Percentiles rank a stretch among this genome's conserved stretches.
phyloP scores from a whole-genome alignment of 2,113 vertebrate genomes.

The Pterophyllum scalare region DNA sequence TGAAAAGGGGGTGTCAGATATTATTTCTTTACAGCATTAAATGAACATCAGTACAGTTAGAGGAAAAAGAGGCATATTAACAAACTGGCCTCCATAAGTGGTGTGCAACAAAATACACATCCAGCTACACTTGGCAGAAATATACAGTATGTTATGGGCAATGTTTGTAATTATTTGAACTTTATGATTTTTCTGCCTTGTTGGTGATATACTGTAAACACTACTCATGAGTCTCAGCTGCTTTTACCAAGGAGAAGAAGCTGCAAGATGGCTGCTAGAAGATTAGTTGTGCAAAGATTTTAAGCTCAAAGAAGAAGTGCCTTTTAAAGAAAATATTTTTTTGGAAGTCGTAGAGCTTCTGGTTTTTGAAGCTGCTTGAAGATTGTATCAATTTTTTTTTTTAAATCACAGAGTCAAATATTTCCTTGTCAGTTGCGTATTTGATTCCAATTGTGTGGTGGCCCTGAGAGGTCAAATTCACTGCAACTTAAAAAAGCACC shows the following conservation, averaged over 20 bases:
- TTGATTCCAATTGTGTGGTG: neutral
- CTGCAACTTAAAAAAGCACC: too few relatives aligned
- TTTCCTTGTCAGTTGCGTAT: neutral
- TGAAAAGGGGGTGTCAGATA: neutral
- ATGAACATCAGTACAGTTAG: neutral
- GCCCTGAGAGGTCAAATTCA: too few relatives aligned
- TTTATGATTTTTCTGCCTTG: neutral
- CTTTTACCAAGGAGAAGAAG: neutral
- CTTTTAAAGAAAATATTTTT: neutral
- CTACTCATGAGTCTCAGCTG: rapidly evolving
- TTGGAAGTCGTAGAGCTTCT: neutral
- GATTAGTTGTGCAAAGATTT: neutral
- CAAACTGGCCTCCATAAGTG: rapidly evolving
- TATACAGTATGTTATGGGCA: neutral
- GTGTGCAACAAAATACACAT: rapidly evolving
- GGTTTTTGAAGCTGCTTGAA: too few relatives aligned
- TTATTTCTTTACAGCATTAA: neutral
- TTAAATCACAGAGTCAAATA: neutral
- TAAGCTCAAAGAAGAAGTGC: neutral
- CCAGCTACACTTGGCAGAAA: neutral
- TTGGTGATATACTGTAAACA: neutral
- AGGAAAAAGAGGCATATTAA: neutral
- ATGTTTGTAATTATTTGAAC: neutral
- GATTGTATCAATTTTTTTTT: neutral
- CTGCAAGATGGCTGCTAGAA: too few relatives aligned